These are phyloP conservation scores for Pantherophis alleghaniensis DNA, from an alignment of 2,797 vertebrate genomes.

Conservation along the genomic window DNA sequence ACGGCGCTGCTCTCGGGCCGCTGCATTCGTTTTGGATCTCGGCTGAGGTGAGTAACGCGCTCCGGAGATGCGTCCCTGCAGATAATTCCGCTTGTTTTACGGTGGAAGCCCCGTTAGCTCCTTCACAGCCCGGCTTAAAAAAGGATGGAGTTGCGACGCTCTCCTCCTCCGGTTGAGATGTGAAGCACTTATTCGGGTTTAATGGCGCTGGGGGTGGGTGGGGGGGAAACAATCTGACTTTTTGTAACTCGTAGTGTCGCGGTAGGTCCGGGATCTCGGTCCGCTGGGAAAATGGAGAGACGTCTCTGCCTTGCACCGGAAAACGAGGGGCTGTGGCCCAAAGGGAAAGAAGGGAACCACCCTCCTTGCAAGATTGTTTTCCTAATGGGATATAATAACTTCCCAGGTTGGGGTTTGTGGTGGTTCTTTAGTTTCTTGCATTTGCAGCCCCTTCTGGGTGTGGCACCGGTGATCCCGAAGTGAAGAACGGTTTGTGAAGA, in stretches of 20 bases:
- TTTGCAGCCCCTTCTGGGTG: not conserved
- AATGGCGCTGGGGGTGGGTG: not conserved
- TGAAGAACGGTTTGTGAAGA: not conserved
- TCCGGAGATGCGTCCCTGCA: not conserved
- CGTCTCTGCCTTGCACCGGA: not conserved
- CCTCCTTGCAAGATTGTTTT: not conserved
- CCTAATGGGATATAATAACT: not conserved
- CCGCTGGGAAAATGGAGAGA: not conserved
- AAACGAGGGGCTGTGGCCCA: not conserved
- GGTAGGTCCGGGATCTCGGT: not conserved
- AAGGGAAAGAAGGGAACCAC: not conserved
- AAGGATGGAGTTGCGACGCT: not conserved
- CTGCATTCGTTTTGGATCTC: not conserved
- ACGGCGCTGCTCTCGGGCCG: not conserved
- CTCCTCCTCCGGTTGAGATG: not conserved
- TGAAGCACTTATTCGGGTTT: not conserved
- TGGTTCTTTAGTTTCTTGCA: not conserved
- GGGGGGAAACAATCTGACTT: not conserved
- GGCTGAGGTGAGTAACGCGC: not conserved
- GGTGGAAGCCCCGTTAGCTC: not conserved
- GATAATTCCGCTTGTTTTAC: not conserved
- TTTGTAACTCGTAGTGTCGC: not conserved
- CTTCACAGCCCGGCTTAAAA: not conserved
- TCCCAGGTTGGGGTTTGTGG: not conserved
- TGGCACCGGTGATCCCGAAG: not conserved